phyloP scores from a whole-genome alignment of 2,888 invertebrate genomes.

The Nasonia oneida region DNA sequence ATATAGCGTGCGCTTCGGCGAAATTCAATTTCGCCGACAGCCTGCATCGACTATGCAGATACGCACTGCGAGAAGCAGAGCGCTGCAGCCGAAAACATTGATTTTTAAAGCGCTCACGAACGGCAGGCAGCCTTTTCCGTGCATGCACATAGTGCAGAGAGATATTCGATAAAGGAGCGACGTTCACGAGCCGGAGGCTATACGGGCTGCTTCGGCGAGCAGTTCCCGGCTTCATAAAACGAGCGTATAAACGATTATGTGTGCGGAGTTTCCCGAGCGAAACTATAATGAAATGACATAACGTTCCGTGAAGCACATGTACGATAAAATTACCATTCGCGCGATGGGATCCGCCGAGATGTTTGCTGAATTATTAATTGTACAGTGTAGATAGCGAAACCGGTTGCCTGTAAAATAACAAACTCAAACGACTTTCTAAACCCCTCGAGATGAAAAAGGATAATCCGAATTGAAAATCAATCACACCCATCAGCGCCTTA shows the following conservation, averaged over 20 bases:
- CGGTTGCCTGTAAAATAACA: neutral
- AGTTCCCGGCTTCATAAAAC: neutral
- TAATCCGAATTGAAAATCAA: neutral
- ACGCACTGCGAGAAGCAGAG: neutral
- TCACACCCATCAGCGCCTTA: neutral
- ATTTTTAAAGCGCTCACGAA: neutral
- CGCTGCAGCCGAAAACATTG: neutral
- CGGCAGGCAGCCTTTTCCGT: neutral
- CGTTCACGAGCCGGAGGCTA: neutral
- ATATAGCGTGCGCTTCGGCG: neutral
- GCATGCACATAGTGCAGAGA: neutral
- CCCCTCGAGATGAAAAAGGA: neutral
- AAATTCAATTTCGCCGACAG: neutral
- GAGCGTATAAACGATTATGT: neutral
- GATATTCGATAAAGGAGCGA: neutral
- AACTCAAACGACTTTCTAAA: neutral
- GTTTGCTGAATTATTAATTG: too few relatives aligned
- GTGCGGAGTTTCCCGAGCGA: neutral
- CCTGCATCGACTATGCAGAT: neutral
- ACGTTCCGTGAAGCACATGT: neutral
- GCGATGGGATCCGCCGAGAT: neutral
- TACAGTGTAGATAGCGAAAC: neutral
- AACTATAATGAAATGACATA: slow-evolving; percentile 41
- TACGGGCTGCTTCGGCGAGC: neutral
- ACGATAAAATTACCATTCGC: neutral